Evolutionary conservation across 2,797 vertebrate species (phyloP).

Genomic region (Microctenopoma lineatum): DNA sequence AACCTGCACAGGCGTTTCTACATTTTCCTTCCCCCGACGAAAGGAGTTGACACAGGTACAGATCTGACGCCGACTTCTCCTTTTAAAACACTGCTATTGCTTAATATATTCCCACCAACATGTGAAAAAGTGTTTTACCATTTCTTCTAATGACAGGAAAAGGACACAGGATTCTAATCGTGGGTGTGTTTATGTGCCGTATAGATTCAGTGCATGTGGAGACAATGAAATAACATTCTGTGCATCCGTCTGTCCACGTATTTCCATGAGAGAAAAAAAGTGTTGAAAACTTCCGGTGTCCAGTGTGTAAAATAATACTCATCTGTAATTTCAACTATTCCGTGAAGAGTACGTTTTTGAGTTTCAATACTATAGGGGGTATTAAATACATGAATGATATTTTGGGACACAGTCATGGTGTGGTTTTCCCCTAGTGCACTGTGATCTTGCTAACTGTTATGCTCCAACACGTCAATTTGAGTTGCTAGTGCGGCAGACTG

Average conservation of each 20-base stretch:
- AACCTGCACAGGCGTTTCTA: conserved; percentile 62
- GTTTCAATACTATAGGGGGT: neutral
- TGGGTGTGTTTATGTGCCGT: neutral
- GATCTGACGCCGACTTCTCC: conserved; percentile 70
- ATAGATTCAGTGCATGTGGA: neutral
- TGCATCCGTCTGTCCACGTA: neutral
- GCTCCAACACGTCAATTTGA: neutral
- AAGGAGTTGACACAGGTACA: conserved; percentile 56
- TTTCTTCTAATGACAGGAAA: conserved; percentile 46
- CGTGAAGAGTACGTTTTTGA: neutral
- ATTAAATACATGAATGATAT: neutral
- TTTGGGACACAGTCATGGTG: too few species aligned
- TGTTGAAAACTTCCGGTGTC: too few species aligned
- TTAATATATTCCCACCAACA: conserved; percentile 45
- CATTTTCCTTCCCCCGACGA: conserved; percentile 53
- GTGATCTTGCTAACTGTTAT: too few species aligned
- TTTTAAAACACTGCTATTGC: conserved; percentile 72
- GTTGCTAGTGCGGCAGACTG: neutral
- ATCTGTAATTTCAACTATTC: neutral
- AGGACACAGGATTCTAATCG: neutral
- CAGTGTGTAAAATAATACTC: neutral
- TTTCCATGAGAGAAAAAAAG: neutral
- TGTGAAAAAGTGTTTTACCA: conserved; percentile 74
- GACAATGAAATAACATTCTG: neutral
- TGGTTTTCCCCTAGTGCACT: too few species aligned